Conservation (phyloP, 1,140 invertebrate species). For the Rhysida immarginata region DNA sequence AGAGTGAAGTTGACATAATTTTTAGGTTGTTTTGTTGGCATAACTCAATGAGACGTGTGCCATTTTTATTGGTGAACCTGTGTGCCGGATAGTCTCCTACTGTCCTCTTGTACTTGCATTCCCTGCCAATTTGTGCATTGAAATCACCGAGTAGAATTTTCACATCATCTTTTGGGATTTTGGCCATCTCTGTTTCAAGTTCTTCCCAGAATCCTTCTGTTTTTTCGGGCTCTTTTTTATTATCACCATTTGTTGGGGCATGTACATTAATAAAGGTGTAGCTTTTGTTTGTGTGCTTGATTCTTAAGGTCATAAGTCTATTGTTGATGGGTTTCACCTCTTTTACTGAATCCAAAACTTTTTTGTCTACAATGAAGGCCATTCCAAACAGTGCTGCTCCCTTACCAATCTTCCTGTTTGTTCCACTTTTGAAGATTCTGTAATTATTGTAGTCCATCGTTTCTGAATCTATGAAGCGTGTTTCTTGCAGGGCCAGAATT, state of each 20-base stretch:
- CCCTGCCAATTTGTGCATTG: not conserved
- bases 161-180: not conserved
- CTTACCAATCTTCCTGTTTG: not conserved
- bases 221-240: not conserved
- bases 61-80: not conserved
- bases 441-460: not conserved
- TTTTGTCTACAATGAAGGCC: not conserved
- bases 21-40: not conserved
- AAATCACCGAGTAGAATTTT: not conserved
- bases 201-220: not conserved
- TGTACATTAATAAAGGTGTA: not conserved
- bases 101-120: not conserved
- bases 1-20: not conserved
- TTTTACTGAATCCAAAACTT: not conserved
- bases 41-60: not conserved
- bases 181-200: not conserved
- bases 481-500: not conserved
- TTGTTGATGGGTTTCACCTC: not conserved
- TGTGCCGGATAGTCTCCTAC: not conserved
- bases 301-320: not conserved
- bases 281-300: not conserved
- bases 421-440: not conserved
- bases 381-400: not conserved
- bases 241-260: not conserved
- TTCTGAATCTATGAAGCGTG: not conserved